phyloP scores from a whole-genome alignment of 2,113 vertebrate genomes.

The Trichomycterus rosablanca region DNA sequence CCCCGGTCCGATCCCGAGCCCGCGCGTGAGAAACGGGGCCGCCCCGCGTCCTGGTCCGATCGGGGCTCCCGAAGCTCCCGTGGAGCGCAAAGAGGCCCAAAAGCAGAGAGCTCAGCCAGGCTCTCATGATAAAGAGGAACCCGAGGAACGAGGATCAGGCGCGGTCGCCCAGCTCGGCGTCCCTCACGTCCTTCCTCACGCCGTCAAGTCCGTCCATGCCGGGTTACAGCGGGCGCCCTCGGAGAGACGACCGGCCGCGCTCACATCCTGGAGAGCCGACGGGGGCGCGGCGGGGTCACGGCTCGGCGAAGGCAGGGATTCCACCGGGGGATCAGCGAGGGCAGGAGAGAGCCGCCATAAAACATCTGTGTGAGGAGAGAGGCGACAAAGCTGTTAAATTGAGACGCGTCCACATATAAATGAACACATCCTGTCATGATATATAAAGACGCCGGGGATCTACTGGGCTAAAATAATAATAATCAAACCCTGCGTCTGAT shows the following conservation, averaged over 20 bases:
- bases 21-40: too few species aligned
- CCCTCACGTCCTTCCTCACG: constrained; percentile 64
- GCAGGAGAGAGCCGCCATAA: constrained; percentile 17
- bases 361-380: constrained; percentile 42
- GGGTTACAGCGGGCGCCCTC: background rate
- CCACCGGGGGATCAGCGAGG: constrained; percentile 25
- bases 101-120: constrained; percentile 76
- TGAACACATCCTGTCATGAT: background rate
- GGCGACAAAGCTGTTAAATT: constrained; percentile 3
- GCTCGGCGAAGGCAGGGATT: constrained; percentile 54
- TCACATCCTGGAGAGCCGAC: constrained; percentile 21
- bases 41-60: constrained; percentile 72
- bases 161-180: constrained; percentile 50
- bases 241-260: background rate
- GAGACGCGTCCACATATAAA: constrained; percentile 3
- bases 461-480: too few species aligned
- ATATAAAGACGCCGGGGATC: too few species aligned
- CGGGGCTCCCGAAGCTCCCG: constrained; percentile 69
- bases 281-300: constrained; percentile 6
- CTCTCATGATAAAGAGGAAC: constrained; percentile 75
- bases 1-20: constrained; percentile 65
- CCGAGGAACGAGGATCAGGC: constrained; percentile 10
- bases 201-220: constrained; percentile 50
- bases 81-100: constrained; percentile 80
- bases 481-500: too few species aligned